phyloP scores from a whole-genome alignment of 2,797 vertebrate species.

The Ara ararauna region DNA sequence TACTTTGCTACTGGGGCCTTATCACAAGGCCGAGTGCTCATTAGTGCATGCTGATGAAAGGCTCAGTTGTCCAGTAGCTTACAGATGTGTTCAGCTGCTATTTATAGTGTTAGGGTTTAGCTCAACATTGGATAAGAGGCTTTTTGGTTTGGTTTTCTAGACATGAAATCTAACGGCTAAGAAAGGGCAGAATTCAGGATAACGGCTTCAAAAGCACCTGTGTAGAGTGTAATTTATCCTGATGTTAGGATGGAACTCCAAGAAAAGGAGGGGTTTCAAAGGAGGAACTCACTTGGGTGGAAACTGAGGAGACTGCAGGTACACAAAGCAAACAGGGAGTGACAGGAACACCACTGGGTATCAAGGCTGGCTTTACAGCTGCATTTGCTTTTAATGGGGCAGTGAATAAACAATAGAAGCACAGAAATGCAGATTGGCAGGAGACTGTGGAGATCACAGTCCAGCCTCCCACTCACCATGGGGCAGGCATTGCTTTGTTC shows the following conservation, averaged over 20 bases:
- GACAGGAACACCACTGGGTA: not conserved
- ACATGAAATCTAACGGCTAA: not conserved
- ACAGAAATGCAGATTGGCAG: not conserved
- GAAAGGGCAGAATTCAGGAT: not conserved
- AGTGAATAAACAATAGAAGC: not conserved
- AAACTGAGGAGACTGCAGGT: not conserved
- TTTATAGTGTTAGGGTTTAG: not conserved
- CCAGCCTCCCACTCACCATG: rapidly evolving
- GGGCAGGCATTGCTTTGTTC: not conserved
- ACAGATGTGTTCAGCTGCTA: not conserved
- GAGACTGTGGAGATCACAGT: not conserved
- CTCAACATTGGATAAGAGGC: not conserved
- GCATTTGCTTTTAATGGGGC: not conserved
- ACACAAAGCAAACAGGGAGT: rapidly evolving
- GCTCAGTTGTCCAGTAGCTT: not conserved
- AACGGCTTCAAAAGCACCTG: not conserved
- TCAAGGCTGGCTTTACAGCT: not conserved
- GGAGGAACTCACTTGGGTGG: not conserved
- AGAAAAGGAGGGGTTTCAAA: not conserved
- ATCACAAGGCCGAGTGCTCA: not conserved
- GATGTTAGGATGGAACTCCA: not conserved
- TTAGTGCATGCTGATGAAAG: not conserved
- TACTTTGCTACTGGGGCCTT: not conserved
- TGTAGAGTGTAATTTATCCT: not conserved
- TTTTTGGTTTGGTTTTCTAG: not conserved